Conservation (phyloP, 1,140 invertebrate species). For the Magallana angulata region DNA sequence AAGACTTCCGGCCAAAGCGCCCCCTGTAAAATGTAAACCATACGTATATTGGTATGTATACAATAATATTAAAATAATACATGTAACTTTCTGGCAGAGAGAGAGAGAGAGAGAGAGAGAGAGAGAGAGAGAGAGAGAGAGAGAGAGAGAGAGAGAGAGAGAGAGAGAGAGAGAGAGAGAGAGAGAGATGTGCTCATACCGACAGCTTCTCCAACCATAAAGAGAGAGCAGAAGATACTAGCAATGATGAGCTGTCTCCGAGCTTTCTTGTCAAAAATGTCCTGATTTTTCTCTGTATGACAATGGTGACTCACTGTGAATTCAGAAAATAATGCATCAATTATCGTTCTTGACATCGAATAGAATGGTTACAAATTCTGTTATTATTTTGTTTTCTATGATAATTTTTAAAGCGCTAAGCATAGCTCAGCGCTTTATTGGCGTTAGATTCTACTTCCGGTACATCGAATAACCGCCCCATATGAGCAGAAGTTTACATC, state of each 20-base stretch:
- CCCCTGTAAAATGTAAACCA: constrained; percentile 83
- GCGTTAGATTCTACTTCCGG: no score
- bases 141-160: no score
- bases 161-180: neutral
- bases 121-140: neutral
- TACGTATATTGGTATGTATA: neutral
- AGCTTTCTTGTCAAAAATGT: constrained; percentile 80
- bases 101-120: constrained; percentile 37
- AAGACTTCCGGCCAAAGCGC: constrained; percentile 93
- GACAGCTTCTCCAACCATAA: constrained; percentile 94
- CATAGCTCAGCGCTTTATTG: no score
- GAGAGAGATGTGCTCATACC: constrained; percentile 81
- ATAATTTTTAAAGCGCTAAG: no score
- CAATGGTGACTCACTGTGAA: constrained; percentile 69
- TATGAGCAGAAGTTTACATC: no score
- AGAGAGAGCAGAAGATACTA: constrained; percentile 92
- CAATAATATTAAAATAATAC: neutral
- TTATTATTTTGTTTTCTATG: no score
- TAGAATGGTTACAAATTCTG: no score
- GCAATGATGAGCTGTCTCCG: constrained; percentile 91
- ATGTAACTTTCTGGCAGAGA: neutral
- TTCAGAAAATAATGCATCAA: neutral
- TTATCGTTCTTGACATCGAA: no score
- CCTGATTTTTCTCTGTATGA: constrained; percentile 58
- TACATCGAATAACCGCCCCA: no score